A percentile compares a stretch with the other conserved stretches of the same genome.
Evolutionary conservation across 2,888 invertebrate species (phyloP).

Genomic region (Cryptus armator): DNA sequence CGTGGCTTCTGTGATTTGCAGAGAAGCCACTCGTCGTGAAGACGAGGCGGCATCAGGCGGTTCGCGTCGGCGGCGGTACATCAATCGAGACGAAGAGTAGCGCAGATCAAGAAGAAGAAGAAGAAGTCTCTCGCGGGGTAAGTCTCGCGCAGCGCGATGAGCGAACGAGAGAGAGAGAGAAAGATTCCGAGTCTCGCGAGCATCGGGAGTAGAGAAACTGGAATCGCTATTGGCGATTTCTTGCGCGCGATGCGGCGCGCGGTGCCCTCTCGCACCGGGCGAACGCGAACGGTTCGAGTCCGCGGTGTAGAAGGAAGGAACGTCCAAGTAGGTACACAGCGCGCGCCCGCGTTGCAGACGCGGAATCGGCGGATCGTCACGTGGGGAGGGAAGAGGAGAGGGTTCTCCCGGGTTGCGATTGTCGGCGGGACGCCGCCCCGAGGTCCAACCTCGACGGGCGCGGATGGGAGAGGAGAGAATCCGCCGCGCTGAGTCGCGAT

Average conservation of each 20-base stretch:
- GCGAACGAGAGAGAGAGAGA: conserved; percentile 56
- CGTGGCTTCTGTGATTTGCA: conserved; percentile 49
- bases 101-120: conserved; percentile 42
- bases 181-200: not conserved
- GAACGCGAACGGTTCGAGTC: conserved; percentile 42
- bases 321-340: conserved; percentile 38
- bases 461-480: conserved; percentile 34
- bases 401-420: conserved; percentile 42
- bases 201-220: conserved; percentile 59
- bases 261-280: conserved; percentile 43
- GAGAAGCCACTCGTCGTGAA: conserved; percentile 9
- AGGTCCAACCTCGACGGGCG: conserved; percentile 17
- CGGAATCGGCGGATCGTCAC: conserved; percentile 58
- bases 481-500: conserved; percentile 29
- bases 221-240: conserved; percentile 70
- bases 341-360: conserved; percentile 43
- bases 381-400: not conserved
- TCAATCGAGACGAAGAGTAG: conserved; percentile 66
- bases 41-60: conserved; percentile 39
- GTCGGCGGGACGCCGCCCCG: conserved; percentile 51
- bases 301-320: conserved; percentile 11
- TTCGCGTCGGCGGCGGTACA: conserved; percentile 69
- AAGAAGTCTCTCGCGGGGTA: conserved; percentile 59
- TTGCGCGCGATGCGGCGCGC: conserved; percentile 60
- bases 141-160: conserved; percentile 38